Percentiles rank a stretch among this genome's conserved stretches.
Conservation (phyloP, 2,888 invertebrate genomes). For the Xanthia icteritia region DNA sequence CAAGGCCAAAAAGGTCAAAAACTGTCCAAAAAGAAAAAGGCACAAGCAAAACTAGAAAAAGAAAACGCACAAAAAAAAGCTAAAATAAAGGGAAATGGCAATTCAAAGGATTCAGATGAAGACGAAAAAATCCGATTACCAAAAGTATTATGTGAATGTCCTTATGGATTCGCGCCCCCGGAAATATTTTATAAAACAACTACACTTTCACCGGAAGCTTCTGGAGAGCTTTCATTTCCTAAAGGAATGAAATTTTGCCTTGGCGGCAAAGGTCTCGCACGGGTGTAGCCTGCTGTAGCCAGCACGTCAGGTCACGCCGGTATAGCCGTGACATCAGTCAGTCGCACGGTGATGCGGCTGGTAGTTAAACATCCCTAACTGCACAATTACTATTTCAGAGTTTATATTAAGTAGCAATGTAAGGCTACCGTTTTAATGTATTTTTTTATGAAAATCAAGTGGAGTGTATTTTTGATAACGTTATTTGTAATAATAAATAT, state of each 20-base stretch:
- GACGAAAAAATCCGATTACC: background rate
- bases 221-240: too few relatives aligned
- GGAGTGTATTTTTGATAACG: slow-evolving; percentile 26
- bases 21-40: background rate
- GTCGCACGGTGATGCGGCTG: slow-evolving; percentile 5
- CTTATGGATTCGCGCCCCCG: background rate
- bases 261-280: slow-evolving; percentile 69
- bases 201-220: background rate
- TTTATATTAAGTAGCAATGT: slow-evolving; percentile 19
- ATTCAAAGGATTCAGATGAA: background rate
- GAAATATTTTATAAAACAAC: slow-evolving; percentile 6
- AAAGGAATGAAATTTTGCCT: slow-evolving; percentile 70
- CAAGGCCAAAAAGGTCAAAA: background rate
- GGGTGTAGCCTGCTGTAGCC: background rate
- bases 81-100: background rate
- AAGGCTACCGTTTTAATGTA: slow-evolving; percentile 30
- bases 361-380: slow-evolving; percentile 1
- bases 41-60: background rate
- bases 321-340: slow-evolving; percentile 36
- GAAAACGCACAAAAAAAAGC: background rate
- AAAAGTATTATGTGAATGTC: background rate
- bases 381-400: background rate
- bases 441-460: slow-evolving; percentile 26
- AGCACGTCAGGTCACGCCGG: slow-evolving; percentile 62
- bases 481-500: slow-evolving; percentile 42